Percentiles rank a stretch among this genome's conserved stretches.
Conservation (phyloP, 2,888 invertebrate genomes). For the Drosophila anomelani region DNA sequence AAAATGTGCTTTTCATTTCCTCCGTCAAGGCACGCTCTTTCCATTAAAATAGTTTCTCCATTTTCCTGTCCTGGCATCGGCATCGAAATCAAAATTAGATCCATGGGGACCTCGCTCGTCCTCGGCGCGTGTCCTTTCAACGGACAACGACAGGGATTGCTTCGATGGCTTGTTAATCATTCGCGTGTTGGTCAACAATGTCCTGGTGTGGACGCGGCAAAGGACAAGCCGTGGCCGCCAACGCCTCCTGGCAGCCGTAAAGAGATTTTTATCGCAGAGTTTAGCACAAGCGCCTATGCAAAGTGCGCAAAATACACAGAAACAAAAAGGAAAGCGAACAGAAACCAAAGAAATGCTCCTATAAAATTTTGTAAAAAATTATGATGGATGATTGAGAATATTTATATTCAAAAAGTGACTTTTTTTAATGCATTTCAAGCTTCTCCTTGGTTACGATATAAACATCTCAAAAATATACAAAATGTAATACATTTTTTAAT, state of each 20-base stretch:
- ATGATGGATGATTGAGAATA: no score
- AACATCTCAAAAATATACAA: no score
- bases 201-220: background rate
- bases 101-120: background rate
- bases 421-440: no score
- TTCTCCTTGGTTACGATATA: no score
- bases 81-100: constrained; percentile 1
- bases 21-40: background rate
- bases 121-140: constrained; percentile 12
- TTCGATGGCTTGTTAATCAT: constrained; percentile 70
- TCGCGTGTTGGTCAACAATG: constrained; percentile 55
- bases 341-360: background rate
- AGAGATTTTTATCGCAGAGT: constrained; percentile 52
- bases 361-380: no score
- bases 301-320: constrained; percentile 5
- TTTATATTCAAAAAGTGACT: no score
- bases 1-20: constrained; percentile 26
- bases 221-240: background rate
- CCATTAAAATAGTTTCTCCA: constrained; percentile 30
- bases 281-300: constrained; percentile 41
- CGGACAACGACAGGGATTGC: constrained; percentile 21
- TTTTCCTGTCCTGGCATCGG: background rate
- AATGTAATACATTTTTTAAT: no score
- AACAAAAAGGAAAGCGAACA: background rate
- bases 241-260: constrained; percentile 27